phyloP scores from a whole-genome alignment of 2,113 vertebrate genomes.

The Tinamus guttatus region DNA sequence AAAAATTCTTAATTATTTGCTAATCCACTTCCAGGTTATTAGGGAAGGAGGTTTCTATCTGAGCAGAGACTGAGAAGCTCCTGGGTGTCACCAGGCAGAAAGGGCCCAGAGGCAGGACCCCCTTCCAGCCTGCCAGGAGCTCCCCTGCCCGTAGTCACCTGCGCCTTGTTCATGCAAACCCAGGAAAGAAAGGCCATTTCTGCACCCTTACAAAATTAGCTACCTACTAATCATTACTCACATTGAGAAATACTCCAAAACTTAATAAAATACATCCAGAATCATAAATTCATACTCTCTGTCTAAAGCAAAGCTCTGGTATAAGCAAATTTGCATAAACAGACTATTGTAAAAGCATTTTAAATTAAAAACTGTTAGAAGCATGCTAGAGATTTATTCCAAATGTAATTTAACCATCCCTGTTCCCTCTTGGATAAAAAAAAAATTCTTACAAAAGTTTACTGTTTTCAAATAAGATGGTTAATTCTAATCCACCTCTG shows the following conservation, averaged over 20 bases:
- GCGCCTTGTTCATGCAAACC: not conserved
- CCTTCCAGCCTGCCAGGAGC: not conserved
- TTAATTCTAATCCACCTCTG: not conserved
- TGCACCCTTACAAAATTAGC: not conserved
- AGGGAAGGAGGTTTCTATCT: not conserved
- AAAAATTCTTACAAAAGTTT: not conserved
- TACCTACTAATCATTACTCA: not conserved
- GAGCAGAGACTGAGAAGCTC: not conserved
- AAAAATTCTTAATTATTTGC: not conserved
- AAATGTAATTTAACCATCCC: not conserved
- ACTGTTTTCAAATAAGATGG: not conserved
- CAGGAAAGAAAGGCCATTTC: constrained; percentile 7
- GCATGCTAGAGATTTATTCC: not conserved
- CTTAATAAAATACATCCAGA: not conserved
- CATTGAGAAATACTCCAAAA: not conserved
- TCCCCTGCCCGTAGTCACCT: not conserved
- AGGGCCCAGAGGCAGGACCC: not conserved
- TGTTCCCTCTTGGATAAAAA: not conserved
- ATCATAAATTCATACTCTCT: not conserved
- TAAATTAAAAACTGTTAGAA: not conserved
- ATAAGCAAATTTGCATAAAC: not conserved
- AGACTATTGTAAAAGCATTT: not conserved
- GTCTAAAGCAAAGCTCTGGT: not conserved
- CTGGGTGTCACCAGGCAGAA: not conserved
- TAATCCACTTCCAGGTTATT: not conserved